Evolutionary conservation across 1,140 invertebrate genomes (phyloP), one percentile per base, ranked within the genome.

Genomic region (Drosophila gunungcola): DNA sequence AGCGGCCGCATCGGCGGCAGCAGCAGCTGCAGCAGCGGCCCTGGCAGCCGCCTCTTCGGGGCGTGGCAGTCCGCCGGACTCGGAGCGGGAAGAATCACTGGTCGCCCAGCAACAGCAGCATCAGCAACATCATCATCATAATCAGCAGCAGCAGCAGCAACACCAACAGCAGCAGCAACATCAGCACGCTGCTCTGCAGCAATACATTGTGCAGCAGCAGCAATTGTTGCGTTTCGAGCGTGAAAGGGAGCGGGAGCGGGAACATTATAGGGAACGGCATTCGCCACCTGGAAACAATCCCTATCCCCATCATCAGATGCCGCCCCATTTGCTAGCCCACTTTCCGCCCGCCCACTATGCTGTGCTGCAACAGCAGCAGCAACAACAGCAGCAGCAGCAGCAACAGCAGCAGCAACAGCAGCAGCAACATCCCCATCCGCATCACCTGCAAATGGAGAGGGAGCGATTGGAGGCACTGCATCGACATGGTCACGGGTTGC

Each of bases 131-230:
- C 64, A 57, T 1, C 61, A 60, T 3, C 67, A 51, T 4, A 67
- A 70, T 2, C 69, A 67, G 0, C 80, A 72, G 1, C 70, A 73
- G 0, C 78, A 83, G 0, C 72, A 76, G 0, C 82, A 80, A 1
- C 80, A 79, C 9, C 72, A 70, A 3, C 75, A 76, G 16, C 78
- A 81, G 45, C 75, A 80, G 29, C 86, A 90, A 38, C 88, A 90
- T 36, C 78, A 90, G 54, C 86, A 86, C 36, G 79, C 74, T 9
- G 85, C 85, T 10, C 49, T 90, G 62, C 86, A 90, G 29, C 86
- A 90, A 52, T 90, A 90, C 29, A 52, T 90, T 13, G 89, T 82
- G 7, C 89, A 91, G 73, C 89, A 91, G 63, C 89, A 91, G 45
- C 89, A 91, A 27, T 21, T 90, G 65, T 54, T 84, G 65, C 83